Percentiles rank a stretch among this genome's conserved stretches.
Conservation (phyloP, 2,113 vertebrate genomes). For the Pionites leucogaster region DNA sequence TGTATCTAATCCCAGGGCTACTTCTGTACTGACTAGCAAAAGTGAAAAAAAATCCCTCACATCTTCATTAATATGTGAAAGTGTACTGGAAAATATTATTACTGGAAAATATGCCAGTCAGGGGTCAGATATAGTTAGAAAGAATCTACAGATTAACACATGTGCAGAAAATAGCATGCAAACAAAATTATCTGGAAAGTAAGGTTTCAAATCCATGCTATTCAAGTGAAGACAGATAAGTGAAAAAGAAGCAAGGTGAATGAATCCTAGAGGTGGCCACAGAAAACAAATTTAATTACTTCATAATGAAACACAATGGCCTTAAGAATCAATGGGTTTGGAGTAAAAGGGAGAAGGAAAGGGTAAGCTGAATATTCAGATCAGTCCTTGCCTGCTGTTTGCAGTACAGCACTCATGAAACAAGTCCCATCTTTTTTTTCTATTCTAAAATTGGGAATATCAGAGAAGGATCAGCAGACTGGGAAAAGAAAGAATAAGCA, state of each 20-base stretch:
- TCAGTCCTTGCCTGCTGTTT: not conserved
- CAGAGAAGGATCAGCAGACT: not conserved
- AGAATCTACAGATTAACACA: not conserved
- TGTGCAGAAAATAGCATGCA: not conserved
- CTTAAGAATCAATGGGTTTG: slow-evolving; percentile 1
- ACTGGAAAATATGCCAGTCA: not conserved
- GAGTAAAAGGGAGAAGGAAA: not conserved
- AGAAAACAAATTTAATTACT: not conserved
- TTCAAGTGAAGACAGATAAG: not conserved
- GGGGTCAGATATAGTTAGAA: not conserved
- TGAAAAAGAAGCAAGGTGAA: slow-evolving; percentile 1
- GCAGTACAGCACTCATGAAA: not conserved
- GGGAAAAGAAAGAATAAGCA: not conserved
- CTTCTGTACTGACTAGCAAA: not conserved
- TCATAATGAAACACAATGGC: not conserved
- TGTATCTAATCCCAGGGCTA: not conserved
- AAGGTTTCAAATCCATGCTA: not conserved
- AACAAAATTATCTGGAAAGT: not conserved
- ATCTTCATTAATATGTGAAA: not conserved
- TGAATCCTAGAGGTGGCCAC: not conserved
- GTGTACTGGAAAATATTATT: not conserved
- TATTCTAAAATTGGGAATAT: not conserved
- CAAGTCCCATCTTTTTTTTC: not conserved
- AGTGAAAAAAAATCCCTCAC: not conserved
- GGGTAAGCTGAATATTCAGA: not conserved